phyloP scores from a whole-genome alignment of 2,113 vertebrate genomes.

The Brachyistius frenatus region DNA sequence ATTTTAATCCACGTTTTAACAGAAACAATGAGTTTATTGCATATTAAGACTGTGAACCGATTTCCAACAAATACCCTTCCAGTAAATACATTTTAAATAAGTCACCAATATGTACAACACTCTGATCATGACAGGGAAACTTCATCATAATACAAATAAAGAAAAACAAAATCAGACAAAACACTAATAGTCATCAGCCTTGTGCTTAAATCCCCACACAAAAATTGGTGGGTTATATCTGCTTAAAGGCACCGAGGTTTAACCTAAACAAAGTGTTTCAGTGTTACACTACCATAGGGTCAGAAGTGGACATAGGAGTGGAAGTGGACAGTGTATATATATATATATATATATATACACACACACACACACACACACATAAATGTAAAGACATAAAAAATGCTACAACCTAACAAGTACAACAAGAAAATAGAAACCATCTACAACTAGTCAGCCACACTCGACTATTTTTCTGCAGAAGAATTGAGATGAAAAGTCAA shows the following conservation, averaged over 20 bases:
- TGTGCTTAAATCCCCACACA: slow-evolving; percentile 27
- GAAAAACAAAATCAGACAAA: background rate
- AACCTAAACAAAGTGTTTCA: background rate
- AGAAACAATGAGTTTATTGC: slow-evolving; percentile 54
- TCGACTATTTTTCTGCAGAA: background rate
- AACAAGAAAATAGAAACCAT: slow-evolving; percentile 2
- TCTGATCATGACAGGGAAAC: slow-evolving; percentile 27
- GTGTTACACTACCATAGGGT: slow-evolving; percentile 5
- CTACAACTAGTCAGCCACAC: slow-evolving; percentile 12
- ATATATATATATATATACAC: background rate
- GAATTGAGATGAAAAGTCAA: slow-evolving; percentile 16
- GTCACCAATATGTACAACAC: slow-evolving; percentile 59
- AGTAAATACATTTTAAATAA: slow-evolving; percentile 53
- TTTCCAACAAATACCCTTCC: slow-evolving; percentile 26
- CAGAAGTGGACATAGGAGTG: background rate
- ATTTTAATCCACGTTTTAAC: background rate
- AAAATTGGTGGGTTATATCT: slow-evolving; percentile 1
- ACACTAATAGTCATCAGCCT: slow-evolving; percentile 4
- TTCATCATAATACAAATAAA: slow-evolving; percentile 19
- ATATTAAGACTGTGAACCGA: slow-evolving; percentile 25
- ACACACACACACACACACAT: background rate
- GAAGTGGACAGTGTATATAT: background rate
- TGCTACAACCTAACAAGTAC: slow-evolving; percentile 19
- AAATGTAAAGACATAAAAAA: slow-evolving; percentile 30
- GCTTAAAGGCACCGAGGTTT: slow-evolving; percentile 43